These are phyloP conservation scores for Plutella xylostella DNA, from an alignment of 2,888 invertebrate species.

Conservation along the genomic window DNA sequence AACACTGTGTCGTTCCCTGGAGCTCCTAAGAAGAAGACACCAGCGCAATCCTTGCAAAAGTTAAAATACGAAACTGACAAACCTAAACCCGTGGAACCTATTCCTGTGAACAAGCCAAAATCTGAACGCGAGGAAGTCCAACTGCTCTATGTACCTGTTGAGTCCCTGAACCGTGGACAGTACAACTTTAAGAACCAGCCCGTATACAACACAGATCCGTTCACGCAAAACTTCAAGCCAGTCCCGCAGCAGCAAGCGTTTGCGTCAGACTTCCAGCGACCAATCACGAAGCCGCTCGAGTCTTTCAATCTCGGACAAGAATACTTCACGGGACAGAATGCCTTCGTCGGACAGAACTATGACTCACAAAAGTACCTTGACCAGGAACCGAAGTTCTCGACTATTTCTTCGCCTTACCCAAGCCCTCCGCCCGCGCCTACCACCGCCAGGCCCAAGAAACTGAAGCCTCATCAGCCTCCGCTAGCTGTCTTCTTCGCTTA, in stretches of 20 bases:
- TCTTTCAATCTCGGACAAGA: conserved; percentile 32
- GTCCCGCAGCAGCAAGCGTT: conserved; percentile 28
- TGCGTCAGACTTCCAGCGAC: conserved; percentile 34
- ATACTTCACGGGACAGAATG: conserved; percentile 45
- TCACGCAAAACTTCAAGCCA: conserved; percentile 28
- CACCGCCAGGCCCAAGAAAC: conserved; percentile 64
- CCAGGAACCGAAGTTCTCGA: conserved; percentile 49
- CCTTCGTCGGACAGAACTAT: too few species aligned
- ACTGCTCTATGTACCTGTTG: conserved; percentile 84
- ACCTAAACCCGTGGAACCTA: conserved; percentile 28
- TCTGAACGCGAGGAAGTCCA: conserved; percentile 77
- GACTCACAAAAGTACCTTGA: conserved; percentile 35
- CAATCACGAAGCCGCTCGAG: conserved; percentile 31
- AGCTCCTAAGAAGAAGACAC: conserved; percentile 35
- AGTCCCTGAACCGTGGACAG: conserved; percentile 72
- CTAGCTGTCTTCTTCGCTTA: conserved; percentile 83
- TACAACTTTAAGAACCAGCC: conserved; percentile 51
- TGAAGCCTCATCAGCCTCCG: conserved; percentile 86
- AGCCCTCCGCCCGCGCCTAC: conserved; percentile 49
- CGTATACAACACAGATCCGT: conserved; percentile 28
- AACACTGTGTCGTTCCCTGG: conserved; percentile 23
- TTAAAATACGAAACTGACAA: conserved; percentile 49
- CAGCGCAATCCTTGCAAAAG: conserved; percentile 51
- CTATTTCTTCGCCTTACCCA: conserved; percentile 42
- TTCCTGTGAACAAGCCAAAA: conserved; percentile 30